Percentiles rank a stretch among this genome's conserved stretches.
Evolutionary conservation across 2,888 invertebrate species (phyloP).

Genomic region (Apodemia hepburni): DNA sequence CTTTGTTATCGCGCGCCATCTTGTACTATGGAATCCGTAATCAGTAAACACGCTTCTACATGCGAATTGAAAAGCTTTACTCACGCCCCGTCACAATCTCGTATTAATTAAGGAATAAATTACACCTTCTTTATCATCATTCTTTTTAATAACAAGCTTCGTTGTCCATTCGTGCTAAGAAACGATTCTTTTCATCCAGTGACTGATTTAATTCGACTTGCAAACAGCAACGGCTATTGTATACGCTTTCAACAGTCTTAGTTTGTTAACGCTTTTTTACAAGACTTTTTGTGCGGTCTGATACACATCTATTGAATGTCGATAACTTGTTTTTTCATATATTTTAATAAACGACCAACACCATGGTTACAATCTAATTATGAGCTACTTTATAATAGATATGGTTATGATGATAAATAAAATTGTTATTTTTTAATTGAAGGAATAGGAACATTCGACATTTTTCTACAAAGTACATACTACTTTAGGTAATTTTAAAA

Average conservation of each 20-base stretch:
- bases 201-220: constrained; percentile 72
- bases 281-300: constrained; percentile 9
- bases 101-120: constrained; percentile 70
- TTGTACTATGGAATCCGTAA: constrained; percentile 51
- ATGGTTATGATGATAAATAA: not conserved
- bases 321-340: constrained; percentile 4
- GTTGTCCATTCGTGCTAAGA: constrained; percentile 73
- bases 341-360: constrained; percentile 1
- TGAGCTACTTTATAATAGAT: not conserved
- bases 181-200: constrained; percentile 71
- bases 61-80: constrained; percentile 68
- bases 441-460: not conserved
- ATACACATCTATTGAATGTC: constrained; percentile 9
- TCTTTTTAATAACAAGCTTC: constrained; percentile 74
- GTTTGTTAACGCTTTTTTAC: constrained; percentile 15
- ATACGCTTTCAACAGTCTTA: constrained; percentile 10
- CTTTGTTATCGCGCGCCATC: constrained; percentile 57
- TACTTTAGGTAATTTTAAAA: too few species aligned
- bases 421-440: not conserved
- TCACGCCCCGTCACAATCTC: constrained; percentile 67
- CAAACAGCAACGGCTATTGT: constrained; percentile 37
- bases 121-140: constrained; percentile 72
- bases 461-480: not conserved
- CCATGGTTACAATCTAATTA: constrained; percentile 4
- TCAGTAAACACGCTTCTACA: constrained; percentile 55